Evolutionary conservation across 2,113 vertebrate genomes (phyloP), one percentile per base, ranked within the genome.

Genomic region (Ammodytes marinus): DNA sequence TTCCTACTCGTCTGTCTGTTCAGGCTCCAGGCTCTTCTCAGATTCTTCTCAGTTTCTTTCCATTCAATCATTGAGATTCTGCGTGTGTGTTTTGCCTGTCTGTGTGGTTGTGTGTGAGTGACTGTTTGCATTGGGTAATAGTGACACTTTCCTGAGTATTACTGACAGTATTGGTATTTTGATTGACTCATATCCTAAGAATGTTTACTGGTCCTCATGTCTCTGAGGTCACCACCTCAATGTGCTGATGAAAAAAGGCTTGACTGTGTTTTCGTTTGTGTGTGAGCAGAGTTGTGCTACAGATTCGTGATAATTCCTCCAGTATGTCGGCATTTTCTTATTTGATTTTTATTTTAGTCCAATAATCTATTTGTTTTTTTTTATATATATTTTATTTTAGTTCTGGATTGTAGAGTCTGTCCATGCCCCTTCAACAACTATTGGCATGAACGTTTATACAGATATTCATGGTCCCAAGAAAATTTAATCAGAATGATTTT

Each of bases 1-100:
- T 87, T 90, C 86, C 82, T 86, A 76, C 64, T 45, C 50, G 80
- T 85, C 77, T 85, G 77, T 69, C 40, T 76, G 5, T 59, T 68
- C 57, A 75, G 63, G 74, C 67, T 77, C 6, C 50, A 67, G 88
- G 69, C 70, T 63, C 50, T n/a, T 65, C 58, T 77, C 19, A 47
- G 15, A 69, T 65, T 5, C 27, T 27, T 27, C 27, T 27, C 46
- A 46, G 68, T 89, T 80, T 86, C 77, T 89, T 80, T 86, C 77
- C 67, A 80, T 69, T 76, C 49, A 39, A 52, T 81, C 63, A 74
- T 10, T 70, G 64, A 68, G 35, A 69, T 52, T 47, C 53, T 80
- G 77, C 78, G 46, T 75, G 53, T 71, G 69, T 84, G 72, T 86
- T 27, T 27, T 27, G 27, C 27, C 27, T 27, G 27, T 27, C 27